A percentile compares a stretch with the other conserved stretches of the same genome.
Evolutionary conservation across 2,888 invertebrate genomes (phyloP).

Genomic region (Drosophila anomelani): DNA sequence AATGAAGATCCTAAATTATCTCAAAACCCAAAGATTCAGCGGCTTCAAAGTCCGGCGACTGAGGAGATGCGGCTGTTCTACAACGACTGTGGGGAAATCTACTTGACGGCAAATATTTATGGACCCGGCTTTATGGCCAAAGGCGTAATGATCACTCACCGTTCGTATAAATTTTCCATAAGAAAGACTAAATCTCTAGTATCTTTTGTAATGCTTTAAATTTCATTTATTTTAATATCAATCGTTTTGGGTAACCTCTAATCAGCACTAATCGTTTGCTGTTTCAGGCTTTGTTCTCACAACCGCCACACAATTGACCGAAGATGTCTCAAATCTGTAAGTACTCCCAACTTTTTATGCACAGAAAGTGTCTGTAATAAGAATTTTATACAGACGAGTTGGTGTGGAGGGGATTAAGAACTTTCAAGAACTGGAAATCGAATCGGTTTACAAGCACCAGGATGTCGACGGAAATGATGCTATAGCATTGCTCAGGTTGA

Average conservation of each 20-base stretch:
- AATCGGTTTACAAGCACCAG: background rate
- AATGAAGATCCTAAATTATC: background rate
- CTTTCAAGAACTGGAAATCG: background rate
- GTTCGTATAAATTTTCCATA: background rate
- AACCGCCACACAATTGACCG: background rate
- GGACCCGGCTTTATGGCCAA: slow-evolving; percentile 9
- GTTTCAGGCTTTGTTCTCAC: slow-evolving; percentile 2
- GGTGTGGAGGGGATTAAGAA: background rate
- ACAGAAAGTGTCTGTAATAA: background rate
- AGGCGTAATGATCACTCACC: slow-evolving; percentile 10
- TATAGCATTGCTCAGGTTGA: background rate
- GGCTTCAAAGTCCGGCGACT: background rate
- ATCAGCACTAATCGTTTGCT: background rate
- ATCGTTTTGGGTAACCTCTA: too few relatives aligned
- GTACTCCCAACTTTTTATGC: background rate
- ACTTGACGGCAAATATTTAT: background rate
- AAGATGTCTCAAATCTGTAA: background rate
- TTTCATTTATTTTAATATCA: too few relatives aligned
- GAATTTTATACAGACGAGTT: background rate
- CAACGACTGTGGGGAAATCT: background rate
- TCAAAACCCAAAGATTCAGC: background rate
- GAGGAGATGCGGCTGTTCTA: background rate
- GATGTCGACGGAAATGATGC: background rate
- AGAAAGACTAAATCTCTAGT: too few relatives aligned
- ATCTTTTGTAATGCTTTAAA: too few relatives aligned